Conservation (phyloP, 2,888 invertebrate species). For the Meganola albula region DNA sequence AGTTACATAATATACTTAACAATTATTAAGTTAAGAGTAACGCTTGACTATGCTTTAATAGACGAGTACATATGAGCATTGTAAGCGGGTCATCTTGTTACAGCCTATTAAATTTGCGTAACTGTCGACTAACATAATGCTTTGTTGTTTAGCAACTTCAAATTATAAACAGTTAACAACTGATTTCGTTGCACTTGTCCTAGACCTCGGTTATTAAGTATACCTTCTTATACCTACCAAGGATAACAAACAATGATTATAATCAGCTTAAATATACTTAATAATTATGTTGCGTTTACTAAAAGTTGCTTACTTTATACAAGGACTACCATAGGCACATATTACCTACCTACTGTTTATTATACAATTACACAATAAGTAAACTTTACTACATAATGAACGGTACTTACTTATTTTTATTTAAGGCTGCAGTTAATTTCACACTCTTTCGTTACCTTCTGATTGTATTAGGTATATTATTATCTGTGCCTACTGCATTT, state of each 20-base stretch:
- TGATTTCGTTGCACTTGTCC: conserved; percentile 36
- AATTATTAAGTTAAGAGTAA: conserved; percentile 6
- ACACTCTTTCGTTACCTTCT: too few species aligned
- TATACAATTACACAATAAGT: too few species aligned
- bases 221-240: conserved; percentile 26
- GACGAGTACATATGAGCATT: conserved; percentile 7
- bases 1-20: too few species aligned
- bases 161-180: conserved; percentile 35
- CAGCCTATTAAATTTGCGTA: conserved; percentile 45
- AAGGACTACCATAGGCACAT: too few species aligned
- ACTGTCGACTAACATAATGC: conserved; percentile 28
- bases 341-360: too few species aligned
- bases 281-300: too few species aligned
- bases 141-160: conserved; percentile 32
- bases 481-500: too few species aligned
- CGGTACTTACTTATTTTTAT: too few species aligned
- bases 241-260: conserved; percentile 26
- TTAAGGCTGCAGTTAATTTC: too few species aligned
- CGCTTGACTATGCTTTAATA: conserved; percentile 9
- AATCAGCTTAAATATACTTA: conserved; percentile 23
- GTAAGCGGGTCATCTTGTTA: conserved; percentile 36
- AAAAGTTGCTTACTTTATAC: too few species aligned
- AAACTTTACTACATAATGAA: too few species aligned
- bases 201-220: conserved; percentile 42
- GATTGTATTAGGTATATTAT: too few species aligned